phyloP scores from a whole-genome alignment of 2,888 invertebrate species.

The Endotricha flammealis region DNA sequence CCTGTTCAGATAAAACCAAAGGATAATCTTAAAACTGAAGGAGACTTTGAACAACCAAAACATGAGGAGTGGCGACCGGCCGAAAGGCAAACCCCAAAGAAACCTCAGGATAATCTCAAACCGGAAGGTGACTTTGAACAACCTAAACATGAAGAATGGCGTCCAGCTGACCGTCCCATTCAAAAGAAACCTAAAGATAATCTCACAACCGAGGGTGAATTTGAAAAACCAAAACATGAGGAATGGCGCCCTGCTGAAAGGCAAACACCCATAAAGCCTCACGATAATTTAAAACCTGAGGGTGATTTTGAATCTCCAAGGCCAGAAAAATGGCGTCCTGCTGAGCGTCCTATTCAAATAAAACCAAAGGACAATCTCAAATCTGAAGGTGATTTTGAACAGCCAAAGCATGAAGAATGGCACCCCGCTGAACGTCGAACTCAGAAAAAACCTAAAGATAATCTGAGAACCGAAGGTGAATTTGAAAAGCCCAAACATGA shows the following conservation, averaged over 20 bases:
- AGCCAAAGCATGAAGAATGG: conserved; percentile 52
- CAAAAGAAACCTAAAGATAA: conserved; percentile 60
- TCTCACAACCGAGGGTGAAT: conserved; percentile 66
- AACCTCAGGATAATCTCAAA: conserved; percentile 74
- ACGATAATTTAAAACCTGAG: conserved; percentile 75
- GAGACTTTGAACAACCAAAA: conserved; percentile 64
- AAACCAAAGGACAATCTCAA: conserved; percentile 68
- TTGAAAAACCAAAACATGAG: conserved; percentile 44
- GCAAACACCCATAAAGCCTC: conserved; percentile 39
- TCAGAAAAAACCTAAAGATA: conserved; percentile 68
- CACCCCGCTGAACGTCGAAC: conserved; percentile 54
- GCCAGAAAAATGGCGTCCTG: conserved; percentile 69
- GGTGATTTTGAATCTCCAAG: conserved; percentile 75
- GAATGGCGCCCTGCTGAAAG: conserved; percentile 46
- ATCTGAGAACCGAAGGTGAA: conserved; percentile 75
- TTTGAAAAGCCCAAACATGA: conserved; percentile 65
- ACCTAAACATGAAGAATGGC: conserved; percentile 54
- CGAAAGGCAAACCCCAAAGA: conserved; percentile 34
- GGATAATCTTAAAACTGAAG: conserved; percentile 62
- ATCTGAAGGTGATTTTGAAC: conserved; percentile 62
- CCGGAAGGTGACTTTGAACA: conserved; percentile 80
- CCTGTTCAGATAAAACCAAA: conserved; percentile 30
- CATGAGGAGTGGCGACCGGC: conserved; percentile 54
- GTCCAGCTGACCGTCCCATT: conserved; percentile 49
- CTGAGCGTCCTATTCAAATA: conserved; percentile 47